Evolutionary conservation across 2,797 vertebrate species (phyloP).

Genomic region (Cossypha polioptera): DNA sequence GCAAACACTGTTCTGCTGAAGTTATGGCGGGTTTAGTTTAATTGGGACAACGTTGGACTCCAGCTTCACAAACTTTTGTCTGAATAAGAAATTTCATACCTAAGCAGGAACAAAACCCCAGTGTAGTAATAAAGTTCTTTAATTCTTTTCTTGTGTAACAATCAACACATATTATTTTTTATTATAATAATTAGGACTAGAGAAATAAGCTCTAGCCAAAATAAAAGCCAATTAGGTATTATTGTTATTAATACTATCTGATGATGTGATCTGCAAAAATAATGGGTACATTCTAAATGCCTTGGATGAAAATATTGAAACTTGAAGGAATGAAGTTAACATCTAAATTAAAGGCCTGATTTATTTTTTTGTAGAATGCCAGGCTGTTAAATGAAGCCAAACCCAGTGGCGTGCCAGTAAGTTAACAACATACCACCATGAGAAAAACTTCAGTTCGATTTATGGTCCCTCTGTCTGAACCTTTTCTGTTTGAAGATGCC

Average conservation of each 20-base stretch:
- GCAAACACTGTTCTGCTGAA: not conserved
- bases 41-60: not conserved
- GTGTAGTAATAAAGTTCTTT: not conserved
- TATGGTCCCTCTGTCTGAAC: not conserved
- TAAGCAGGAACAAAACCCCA: not conserved
- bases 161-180: not conserved
- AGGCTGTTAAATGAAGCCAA: slow-evolving; percentile 28
- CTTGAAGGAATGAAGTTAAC: not conserved
- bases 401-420: not conserved
- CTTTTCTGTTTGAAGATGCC: slow-evolving; percentile 30
- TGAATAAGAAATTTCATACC: not conserved
- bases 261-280: slow-evolving; percentile 19
- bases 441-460: slow-evolving; percentile 13
- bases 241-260: slow-evolving; percentile 23
- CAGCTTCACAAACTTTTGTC: not conserved
- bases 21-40: not conserved
- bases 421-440: not conserved
- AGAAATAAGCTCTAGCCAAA: not conserved
- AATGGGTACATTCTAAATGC: not conserved
- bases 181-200: not conserved
- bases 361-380: slow-evolving; percentile 7
- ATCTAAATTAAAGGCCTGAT: slow-evolving; percentile 23
- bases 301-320: slow-evolving; percentile 17
- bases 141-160: not conserved
- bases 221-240: not conserved